These are phyloP conservation scores for Eupithecia insigniata DNA, from an alignment of 2,888 invertebrate genomes.

Conservation along the genomic window DNA sequence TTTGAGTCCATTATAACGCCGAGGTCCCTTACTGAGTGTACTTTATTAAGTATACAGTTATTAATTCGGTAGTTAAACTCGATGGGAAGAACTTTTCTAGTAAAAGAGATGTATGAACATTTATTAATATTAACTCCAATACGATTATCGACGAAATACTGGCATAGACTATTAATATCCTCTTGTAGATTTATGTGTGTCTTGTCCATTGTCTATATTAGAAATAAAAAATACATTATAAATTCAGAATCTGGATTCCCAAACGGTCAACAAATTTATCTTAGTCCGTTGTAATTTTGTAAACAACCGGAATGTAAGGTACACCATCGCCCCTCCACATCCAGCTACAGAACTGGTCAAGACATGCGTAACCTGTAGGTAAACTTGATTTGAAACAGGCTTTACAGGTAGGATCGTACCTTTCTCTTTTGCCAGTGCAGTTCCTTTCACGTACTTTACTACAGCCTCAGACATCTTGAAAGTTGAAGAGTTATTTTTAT, in stretches of 20 bases:
- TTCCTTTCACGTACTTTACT: slow-evolving; percentile 67
- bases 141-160: no score
- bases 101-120: no score
- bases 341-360: slow-evolving; percentile 28
- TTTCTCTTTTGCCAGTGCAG: slow-evolving; percentile 70
- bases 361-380: slow-evolving; percentile 32
- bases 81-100: no score
- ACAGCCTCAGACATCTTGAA: slow-evolving; percentile 48
- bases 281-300: no score
- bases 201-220: no score
- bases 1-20: no score
- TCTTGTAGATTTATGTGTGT: no score
- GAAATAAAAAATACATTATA: background rate
- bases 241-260: background rate
- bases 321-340: slow-evolving; percentile 29
- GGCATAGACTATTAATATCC: no score
- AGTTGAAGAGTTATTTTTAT: background rate
- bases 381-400: slow-evolving; percentile 58
- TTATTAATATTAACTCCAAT: no score
- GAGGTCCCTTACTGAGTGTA: no score
- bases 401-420: slow-evolving; percentile 53
- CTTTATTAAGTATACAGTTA: no score
- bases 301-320: slow-evolving; percentile 28
- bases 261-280: background rate
- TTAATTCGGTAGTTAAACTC: no score